phyloP scores from a whole-genome alignment of 2,888 invertebrate genomes.

The Hypercompe scribonia region DNA sequence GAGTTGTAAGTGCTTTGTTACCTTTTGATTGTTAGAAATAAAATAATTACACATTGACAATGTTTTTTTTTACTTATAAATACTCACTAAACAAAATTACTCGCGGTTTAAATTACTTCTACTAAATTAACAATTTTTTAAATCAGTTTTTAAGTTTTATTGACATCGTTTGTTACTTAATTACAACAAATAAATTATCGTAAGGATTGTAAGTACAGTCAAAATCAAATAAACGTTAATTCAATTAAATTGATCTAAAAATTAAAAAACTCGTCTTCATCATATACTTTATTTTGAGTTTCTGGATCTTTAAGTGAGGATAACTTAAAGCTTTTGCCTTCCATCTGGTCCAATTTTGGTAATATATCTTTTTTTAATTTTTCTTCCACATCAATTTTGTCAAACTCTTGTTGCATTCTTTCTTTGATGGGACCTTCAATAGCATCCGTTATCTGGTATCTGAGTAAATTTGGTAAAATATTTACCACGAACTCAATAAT shows the following conservation, averaged over 20 bases:
- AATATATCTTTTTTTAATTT: conserved; percentile 90
- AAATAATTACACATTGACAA: background rate
- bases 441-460: conserved; percentile 95
- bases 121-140: background rate
- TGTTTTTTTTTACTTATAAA: background rate
- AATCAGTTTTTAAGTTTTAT: too few species aligned
- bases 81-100: background rate
- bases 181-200: too few species aligned
- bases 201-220: background rate
- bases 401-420: conserved; percentile 90
- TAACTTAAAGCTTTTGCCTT: conserved; percentile 78
- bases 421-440: conserved; percentile 92
- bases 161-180: too few species aligned
- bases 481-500: conserved; percentile 93
- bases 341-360: conserved; percentile 88
- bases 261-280: conserved; percentile 83
- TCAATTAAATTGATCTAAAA: conserved; percentile 62
- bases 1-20: too few species aligned
- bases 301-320: conserved; percentile 67
- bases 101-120: background rate
- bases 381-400: conserved; percentile 91
- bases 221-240: background rate
- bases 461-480: conserved; percentile 93
- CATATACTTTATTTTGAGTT: conserved; percentile 59
- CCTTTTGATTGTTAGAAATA: too few species aligned